Conservation (phyloP, 2,888 invertebrate species). For the Endomychus coccineus region DNA sequence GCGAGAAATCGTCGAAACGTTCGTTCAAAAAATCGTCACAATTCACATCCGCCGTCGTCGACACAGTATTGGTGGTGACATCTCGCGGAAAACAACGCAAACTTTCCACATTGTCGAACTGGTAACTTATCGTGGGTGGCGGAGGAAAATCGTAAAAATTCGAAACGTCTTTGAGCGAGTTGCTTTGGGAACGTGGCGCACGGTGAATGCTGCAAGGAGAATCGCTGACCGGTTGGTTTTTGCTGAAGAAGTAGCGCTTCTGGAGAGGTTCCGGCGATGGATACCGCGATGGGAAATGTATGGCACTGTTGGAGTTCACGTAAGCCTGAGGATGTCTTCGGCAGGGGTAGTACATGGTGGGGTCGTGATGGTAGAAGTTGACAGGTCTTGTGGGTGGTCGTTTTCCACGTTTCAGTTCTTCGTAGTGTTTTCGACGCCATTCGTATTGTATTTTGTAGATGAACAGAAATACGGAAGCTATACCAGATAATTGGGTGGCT, state of each 20-base stretch:
- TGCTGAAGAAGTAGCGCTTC: slow-evolving; percentile 59
- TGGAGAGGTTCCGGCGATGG: slow-evolving; percentile 43
- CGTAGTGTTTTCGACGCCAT: slow-evolving; percentile 48
- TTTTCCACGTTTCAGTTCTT: slow-evolving; percentile 36
- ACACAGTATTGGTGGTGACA: slow-evolving; percentile 62
- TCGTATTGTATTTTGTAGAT: slow-evolving; percentile 65
- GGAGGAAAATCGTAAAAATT: slow-evolving; percentile 59
- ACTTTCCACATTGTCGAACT: slow-evolving; percentile 42
- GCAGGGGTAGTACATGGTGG: slow-evolving; percentile 40
- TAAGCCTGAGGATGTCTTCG: slow-evolving; percentile 44
- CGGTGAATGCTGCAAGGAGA: slow-evolving; percentile 53
- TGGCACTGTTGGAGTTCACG: slow-evolving; percentile 42
- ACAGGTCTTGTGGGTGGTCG: slow-evolving; percentile 29
- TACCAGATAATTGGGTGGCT: slow-evolving; percentile 76
- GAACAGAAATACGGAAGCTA: slow-evolving; percentile 80
- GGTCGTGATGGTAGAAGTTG: slow-evolving; percentile 35
- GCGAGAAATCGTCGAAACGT: slow-evolving; percentile 49
- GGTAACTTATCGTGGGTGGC: slow-evolving; percentile 57
- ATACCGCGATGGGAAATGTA: slow-evolving; percentile 31
- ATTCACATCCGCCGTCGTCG: slow-evolving; percentile 54
- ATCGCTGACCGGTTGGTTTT: slow-evolving; percentile 45
- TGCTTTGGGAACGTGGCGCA: slow-evolving; percentile 45
- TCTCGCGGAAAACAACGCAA: slow-evolving; percentile 44
- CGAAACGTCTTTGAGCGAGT: slow-evolving; percentile 53
- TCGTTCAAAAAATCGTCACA: slow-evolving; percentile 40